A percentile compares a stretch with the other conserved stretches of the same genome.
These are phyloP conservation scores for Tragelaphus buxtoni DNA, from an alignment of 2,113 vertebrate species.

Conservation along the genomic window DNA sequence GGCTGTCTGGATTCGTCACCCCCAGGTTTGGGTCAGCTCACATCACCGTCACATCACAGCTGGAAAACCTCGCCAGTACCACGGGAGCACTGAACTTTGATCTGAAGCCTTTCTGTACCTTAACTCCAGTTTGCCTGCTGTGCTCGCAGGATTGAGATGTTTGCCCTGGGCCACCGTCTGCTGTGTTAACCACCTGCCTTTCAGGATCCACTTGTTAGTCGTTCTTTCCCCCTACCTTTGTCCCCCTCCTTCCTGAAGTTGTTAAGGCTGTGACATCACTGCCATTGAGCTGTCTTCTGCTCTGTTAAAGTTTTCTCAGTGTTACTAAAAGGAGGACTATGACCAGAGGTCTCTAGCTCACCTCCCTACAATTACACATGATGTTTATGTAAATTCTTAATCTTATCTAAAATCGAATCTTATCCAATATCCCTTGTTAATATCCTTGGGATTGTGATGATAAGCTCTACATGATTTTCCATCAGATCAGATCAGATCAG, in stretches of 20 bases:
- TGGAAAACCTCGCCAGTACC: not conserved
- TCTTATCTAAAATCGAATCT: not conserved
- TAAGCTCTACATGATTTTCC: not conserved
- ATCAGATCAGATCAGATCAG: no score
- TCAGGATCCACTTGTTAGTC: not conserved
- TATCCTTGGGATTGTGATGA: not conserved
- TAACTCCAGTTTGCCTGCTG: fast-evolving
- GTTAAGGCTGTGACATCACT: no score
- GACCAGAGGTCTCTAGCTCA: not conserved
- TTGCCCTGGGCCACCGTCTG: not conserved
- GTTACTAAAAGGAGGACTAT: not conserved
- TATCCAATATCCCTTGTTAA: not conserved
- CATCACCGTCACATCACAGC: fast-evolving
- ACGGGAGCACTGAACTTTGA: not conserved
- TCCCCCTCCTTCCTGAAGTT: not conserved
- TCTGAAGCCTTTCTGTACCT: fast-evolving
- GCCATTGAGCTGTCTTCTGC: not conserved
- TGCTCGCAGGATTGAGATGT: not conserved
- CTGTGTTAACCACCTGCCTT: not conserved
- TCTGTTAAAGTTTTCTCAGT: not conserved
- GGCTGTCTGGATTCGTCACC: not conserved
- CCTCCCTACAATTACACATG: not conserved
- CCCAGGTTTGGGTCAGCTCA: not conserved
- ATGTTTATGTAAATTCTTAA: not conserved
- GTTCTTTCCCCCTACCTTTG: not conserved